Conservation (phyloP, 2,888 invertebrate genomes). For the Aporophyla nigra region DNA sequence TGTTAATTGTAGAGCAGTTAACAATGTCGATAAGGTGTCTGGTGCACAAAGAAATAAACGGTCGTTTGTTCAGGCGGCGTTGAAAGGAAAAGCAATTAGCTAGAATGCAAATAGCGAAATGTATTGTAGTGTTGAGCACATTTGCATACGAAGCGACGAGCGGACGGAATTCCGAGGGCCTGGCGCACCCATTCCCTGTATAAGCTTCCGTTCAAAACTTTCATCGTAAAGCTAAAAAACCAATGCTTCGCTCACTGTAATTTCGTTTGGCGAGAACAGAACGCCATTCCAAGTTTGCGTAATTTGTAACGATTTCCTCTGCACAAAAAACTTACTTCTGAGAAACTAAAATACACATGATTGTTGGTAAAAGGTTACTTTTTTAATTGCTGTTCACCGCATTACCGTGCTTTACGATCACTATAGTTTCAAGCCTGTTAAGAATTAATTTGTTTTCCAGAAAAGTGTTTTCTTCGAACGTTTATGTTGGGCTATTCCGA, state of each 20-base stretch:
- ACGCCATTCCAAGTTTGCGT: slow-evolving; percentile 57
- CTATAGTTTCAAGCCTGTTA: slow-evolving; percentile 71
- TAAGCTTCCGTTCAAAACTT: slow-evolving; percentile 81
- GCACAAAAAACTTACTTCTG: slow-evolving; percentile 40
- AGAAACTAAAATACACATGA: slow-evolving; percentile 46
- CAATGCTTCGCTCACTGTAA: slow-evolving; percentile 66
- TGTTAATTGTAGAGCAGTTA: slow-evolving; percentile 68
- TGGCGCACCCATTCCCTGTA: slow-evolving; percentile 71
- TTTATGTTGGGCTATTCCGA: slow-evolving; percentile 78
- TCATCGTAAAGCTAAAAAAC: slow-evolving; percentile 78
- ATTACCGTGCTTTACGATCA: slow-evolving; percentile 66
- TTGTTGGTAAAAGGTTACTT: slow-evolving; percentile 41
- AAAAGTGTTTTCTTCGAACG: slow-evolving; percentile 75
- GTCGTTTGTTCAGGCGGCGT: slow-evolving; percentile 78
- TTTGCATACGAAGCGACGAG: slow-evolving; percentile 85
- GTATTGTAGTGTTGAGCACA: slow-evolving; percentile 84
- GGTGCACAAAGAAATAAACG: slow-evolving; percentile 79
- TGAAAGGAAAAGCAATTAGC: slow-evolving; percentile 89
- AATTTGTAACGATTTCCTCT: slow-evolving; percentile 59
- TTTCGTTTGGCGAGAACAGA: slow-evolving; percentile 53
- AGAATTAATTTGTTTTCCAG: slow-evolving; percentile 79
- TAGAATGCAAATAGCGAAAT: slow-evolving; percentile 86
- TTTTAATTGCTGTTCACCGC: slow-evolving; percentile 66
- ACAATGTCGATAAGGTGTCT: slow-evolving; percentile 77
- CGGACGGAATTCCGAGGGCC: slow-evolving; percentile 77